Evolutionary conservation across 2,888 invertebrate species (phyloP), one percentile per base, ranked within the genome.

Genomic region (Heteropelma amictum): DNA sequence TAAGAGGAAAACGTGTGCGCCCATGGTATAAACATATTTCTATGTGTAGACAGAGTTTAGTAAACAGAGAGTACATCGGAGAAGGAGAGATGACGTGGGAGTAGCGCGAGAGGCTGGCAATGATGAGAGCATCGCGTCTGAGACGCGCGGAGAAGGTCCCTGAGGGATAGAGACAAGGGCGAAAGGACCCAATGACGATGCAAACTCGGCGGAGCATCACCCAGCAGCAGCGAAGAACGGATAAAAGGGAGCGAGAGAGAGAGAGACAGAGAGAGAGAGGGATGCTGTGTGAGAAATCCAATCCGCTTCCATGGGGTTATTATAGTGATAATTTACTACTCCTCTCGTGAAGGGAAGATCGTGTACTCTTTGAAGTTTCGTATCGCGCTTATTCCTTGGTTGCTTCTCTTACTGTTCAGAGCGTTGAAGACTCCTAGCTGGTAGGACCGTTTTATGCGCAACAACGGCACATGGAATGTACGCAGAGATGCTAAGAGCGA

Each of bases 251-350:
- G 45, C 53, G 54, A 19, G 49, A 70, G 35, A 19, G 19, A 42
- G 45, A 73, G 69, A 56, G 64, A 60, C 73, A 61, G 26, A 38
- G 54, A 63, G 71, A 30, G 38, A 53, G 61, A 56, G 21, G 17
- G 45, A 77, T 78, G n/a, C 81, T 82, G 83, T 85, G 86, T 84
- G 86, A 87, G 86, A 87, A 87, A 85, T 85, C 81, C 86, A 87
- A 85, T 87, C 83, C 85, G 82, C 81, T 84, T 84, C 83, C 82
- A 81, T 82, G 80, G 82, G 84, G 83, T 86, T 86, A 86, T 86
- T 87, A 85, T 80, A 83, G 84, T 83, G 86, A 86, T 86, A 87
- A 85, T 86, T 87, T 85, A 85, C 84, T 81, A 82, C 84, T 83
- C 68, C 81, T 80, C 79, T 75, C 80, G 79, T 77, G 80, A 78